Base-by-base conservation (phyloP, 2,888 invertebrate genomes). In the Anaspis maculata region DNA sequence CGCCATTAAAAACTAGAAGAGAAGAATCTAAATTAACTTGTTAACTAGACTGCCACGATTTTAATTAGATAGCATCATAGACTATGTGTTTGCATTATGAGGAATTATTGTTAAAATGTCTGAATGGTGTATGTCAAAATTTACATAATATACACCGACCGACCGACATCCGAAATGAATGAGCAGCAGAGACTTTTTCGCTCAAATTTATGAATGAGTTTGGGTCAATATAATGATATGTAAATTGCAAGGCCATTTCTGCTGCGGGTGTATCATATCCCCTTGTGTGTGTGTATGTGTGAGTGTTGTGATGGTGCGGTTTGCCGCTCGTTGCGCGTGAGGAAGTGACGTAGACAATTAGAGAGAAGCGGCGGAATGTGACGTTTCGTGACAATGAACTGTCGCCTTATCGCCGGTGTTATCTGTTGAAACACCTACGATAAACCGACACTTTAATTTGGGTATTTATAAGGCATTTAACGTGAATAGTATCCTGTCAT, bases 381-480 rank as follows among this genome's bases (percentile, higher is more conserved):
- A 48, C 42, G 42, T 45, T 37, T 49, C 46, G 50, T 51, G 49
- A 52, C 49, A 49, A 52, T 44, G 46, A 45, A 46, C 48, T 37
- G 41, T 37, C 39, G 37, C 40, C 32, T 50, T 50, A 48, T 45
- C 45, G 42, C 35, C 41, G 41, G 34, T 41, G 46, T 41, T 44
- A 49, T 51, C 49, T 45, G 38, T 36, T 37, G 32, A n/a, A n/a
- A 45, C 49, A 42, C 49, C 51, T 42, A 50, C 50, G 42, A 42
- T 41, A 41, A 44, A 44, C 43, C 45, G 45, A 44, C 46, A 42
- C 48, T 47, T 37, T 49, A 51, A 53, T 49, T 51, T 44, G 45
- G 22, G 43, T 49, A 47, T 51, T 52, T 51, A 49, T 48, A 49
- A 51, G 44, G 45, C 45, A 43, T 49, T 49, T 49, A 51, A 42